Base-by-base conservation (phyloP, 2,797 vertebrate species). In the Cryptoblepharus egeriae region DNA sequence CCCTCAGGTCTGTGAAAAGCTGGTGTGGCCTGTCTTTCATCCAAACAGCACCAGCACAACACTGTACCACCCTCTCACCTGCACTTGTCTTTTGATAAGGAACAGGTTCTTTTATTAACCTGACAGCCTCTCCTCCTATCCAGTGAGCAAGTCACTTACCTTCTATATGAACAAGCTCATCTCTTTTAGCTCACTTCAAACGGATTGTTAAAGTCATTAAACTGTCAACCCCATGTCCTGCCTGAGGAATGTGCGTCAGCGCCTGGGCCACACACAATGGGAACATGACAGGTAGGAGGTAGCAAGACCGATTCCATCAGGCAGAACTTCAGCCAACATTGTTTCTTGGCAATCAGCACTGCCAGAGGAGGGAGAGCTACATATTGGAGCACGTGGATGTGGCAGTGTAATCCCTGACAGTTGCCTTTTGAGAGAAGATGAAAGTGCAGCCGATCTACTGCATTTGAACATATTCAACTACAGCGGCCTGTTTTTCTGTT, bases 151-250 rank as follows among this genome's bases (percentile, higher is more conserved):
- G 52, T 45, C 60, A 72, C 2, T 12, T 26, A 15, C 49, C 20
- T 37, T 73, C 22, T 13, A 32, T 15, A 55, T 52, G 63, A 58
- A 24, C 26, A 32, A 68, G 69, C 68, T 49, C 61, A 22, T 75
- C 3, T 77, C 11, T 37, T 77, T 77, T 64, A 73, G 75, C 28
- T 57, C 55, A 65, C 74, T 60, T 80, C 58, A 67, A 72, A 32
- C 4, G 67, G 49, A 72, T 71, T 45, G 74, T 81, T 65, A 81
- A 60, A 75, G 61, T 72, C 37, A 80, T 81, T 77, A 72, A 77
- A 67, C 52, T 77, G 61, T 73, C 79, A 81, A 37, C 68, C 26
- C 30, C 39, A 49, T 73, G 68, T 77, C 68, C 74, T 81, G 24
- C 67, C 67, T 73, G 61, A 73, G 70, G 71, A 83, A 67, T 57